Percentiles rank a stretch among this genome's conserved stretches.
Evolutionary conservation across 2,888 invertebrate species (phyloP).

Genomic region (Orchesellides sinensis): DNA sequence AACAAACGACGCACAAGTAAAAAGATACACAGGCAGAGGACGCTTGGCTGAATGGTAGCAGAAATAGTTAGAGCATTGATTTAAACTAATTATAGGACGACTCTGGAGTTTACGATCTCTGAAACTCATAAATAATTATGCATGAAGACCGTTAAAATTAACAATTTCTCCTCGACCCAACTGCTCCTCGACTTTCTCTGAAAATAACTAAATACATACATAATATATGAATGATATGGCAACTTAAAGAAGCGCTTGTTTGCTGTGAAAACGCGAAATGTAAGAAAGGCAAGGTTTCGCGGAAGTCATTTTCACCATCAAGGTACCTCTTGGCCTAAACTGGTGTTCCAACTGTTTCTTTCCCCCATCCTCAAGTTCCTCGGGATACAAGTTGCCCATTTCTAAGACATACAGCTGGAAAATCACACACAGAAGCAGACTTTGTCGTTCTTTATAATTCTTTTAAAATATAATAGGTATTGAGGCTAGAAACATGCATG

Average conservation of each 20-base stretch:
- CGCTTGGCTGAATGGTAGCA: slow-evolving; percentile 6
- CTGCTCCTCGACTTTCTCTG: not conserved
- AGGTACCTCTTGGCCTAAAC: slow-evolving; percentile 36
- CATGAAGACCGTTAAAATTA: slow-evolving; percentile 26
- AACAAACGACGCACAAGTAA: no score
- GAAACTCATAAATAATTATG: slow-evolving; percentile 62
- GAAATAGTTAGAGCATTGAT: slow-evolving; percentile 59
- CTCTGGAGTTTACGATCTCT: slow-evolving; percentile 32
- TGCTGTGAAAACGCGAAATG: no score
- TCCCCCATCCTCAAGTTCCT: not conserved
- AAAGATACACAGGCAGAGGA: no score
- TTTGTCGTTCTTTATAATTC: slow-evolving; percentile 32
- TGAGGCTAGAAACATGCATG: slow-evolving; percentile 42
- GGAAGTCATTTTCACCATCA: slow-evolving; percentile 53
- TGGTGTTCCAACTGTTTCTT: no score
- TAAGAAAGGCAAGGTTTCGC: slow-evolving; percentile 9
- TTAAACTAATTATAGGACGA: slow-evolving; percentile 58
- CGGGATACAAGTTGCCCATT: no score
- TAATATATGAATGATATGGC: no score
- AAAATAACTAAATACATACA: not conserved
- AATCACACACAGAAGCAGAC: no score
- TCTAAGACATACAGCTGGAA: no score
- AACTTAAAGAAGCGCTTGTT: no score
- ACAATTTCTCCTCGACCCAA: slow-evolving; percentile 14
- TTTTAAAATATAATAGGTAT: slow-evolving; percentile 36